Evolutionary conservation across 2,888 invertebrate species (phyloP).

Genomic region (Pyrocoelia pectoralis): DNA sequence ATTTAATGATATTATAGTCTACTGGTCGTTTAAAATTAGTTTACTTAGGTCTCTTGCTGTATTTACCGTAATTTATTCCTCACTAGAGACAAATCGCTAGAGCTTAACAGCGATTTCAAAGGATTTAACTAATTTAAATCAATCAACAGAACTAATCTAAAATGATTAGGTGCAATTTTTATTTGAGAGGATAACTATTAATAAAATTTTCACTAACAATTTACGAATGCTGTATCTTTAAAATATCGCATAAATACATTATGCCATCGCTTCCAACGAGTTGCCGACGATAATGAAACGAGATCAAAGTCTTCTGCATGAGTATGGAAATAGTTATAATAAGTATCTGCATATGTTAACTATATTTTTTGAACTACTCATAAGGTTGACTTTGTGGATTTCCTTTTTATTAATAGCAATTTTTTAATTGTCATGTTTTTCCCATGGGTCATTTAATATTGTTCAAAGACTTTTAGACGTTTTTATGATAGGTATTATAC

Average conservation of each 20-base stretch:
- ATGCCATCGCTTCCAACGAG: too few relatives aligned
- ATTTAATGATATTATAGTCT: constrained; percentile 43
- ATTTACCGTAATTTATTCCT: constrained; percentile 54
- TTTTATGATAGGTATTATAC: too few relatives aligned
- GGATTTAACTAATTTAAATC: constrained; percentile 24
- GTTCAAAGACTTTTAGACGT: too few relatives aligned
- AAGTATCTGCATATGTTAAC: too few relatives aligned
- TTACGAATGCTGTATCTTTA: neutral
- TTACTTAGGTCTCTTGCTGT: constrained; percentile 40
- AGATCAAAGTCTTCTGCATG: too few relatives aligned
- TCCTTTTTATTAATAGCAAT: too few relatives aligned
- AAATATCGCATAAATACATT: neutral
- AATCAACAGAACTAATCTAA: constrained; percentile 8
- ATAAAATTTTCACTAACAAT: neutral
- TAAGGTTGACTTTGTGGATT: too few relatives aligned
- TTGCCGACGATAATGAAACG: too few relatives aligned
- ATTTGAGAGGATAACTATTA: neutral
- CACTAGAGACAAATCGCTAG: constrained; percentile 32
- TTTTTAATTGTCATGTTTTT: too few relatives aligned
- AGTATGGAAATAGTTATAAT: too few relatives aligned
- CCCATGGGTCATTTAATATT: too few relatives aligned
- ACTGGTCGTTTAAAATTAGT: constrained; percentile 46
- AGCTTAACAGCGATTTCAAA: constrained; percentile 24
- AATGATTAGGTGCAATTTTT: neutral
- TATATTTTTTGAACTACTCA: too few relatives aligned